Base-by-base conservation (phyloP, 2,113 vertebrate genomes). In the Camelus dromedarius region DNA sequence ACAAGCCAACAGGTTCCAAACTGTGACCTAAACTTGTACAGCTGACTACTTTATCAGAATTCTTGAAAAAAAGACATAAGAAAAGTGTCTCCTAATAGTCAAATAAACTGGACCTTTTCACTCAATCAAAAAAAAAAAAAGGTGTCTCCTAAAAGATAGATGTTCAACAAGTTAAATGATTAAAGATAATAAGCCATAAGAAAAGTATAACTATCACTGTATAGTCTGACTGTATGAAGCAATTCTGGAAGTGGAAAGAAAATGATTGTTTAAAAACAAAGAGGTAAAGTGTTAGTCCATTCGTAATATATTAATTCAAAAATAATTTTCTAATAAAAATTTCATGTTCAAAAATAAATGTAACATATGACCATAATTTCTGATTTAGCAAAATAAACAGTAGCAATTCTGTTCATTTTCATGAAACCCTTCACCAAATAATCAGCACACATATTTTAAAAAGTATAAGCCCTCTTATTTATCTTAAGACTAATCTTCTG, bases 401-500 rank as follows among this genome's bases (percentile, higher is more conserved):
- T 42, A 64, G 64, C 16, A 73, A 56, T 60, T 89, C 19, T 58
- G 14, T 52, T 89, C 38, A 46, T 77, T 75, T 91, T 75, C 38
- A 86, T 82, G 56, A 80, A 86, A 89, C n/a, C 10, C 73, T 80
- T 75, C 38, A 83, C 28, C 32, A 96, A 89, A 67, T 75, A 80
- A 66, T 58, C 35, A 91, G 48, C 60, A 76, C 6, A 84, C 7
- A 30, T 50, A 91, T 95, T 80, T 81, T 26, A 10, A 93, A 95
- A 89, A 95, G 91, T 56, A 92, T 84, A 94, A 88, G 75, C 56
- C 1, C 7, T 84, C 32, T 70, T 50, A 81, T 64, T 72, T 89
- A 75, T 73, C 64, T 87, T 48, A 93, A 94, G 64, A 86, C 22
- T 54, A 90, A 86, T 75, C 89, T 96, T 93, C 56, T 89, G 6